Evolutionary conservation across 2,888 invertebrate genomes (phyloP).

Genomic region (Macrosiphum euphorbiae): DNA sequence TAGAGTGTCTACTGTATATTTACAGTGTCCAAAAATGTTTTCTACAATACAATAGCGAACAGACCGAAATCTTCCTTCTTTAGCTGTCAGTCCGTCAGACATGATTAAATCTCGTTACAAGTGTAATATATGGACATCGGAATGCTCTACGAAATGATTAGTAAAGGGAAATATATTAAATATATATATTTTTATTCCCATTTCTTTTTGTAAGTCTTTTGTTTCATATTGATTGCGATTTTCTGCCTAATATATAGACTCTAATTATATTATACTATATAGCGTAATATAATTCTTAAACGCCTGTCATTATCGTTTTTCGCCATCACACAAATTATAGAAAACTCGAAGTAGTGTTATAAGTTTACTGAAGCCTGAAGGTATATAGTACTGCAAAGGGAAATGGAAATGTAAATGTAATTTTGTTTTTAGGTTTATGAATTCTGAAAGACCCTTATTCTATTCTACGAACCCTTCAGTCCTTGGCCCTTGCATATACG

Average conservation of each 20-base stretch:
- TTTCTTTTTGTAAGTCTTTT: not conserved
- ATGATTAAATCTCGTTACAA: conserved; percentile 48
- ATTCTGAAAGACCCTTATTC: not conserved
- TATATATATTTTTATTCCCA: not conserved
- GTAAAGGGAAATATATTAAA: conserved; percentile 3
- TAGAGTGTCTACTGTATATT: not conserved
- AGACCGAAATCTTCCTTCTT: conserved; percentile 34
- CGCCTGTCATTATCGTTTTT: not conserved
- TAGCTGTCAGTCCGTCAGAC: not conserved
- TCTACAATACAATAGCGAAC: conserved; percentile 15
- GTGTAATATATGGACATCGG: conserved; percentile 13
- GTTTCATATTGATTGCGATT: not conserved
- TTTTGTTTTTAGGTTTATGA: not conserved
- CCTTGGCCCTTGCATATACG: not conserved
- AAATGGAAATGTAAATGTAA: not conserved
- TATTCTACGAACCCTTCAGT: not conserved
- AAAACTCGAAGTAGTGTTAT: not conserved
- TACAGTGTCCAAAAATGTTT: conserved; percentile 3
- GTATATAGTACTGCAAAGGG: not conserved
- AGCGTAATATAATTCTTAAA: not conserved
- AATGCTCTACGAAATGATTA: not conserved
- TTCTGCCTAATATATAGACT: not conserved
- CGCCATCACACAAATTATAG: not conserved
- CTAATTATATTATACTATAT: not conserved
- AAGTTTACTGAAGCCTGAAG: not conserved